Evolutionary conservation across 2,113 vertebrate species (phyloP).

Genomic region (Burhinus bistriatus): DNA sequence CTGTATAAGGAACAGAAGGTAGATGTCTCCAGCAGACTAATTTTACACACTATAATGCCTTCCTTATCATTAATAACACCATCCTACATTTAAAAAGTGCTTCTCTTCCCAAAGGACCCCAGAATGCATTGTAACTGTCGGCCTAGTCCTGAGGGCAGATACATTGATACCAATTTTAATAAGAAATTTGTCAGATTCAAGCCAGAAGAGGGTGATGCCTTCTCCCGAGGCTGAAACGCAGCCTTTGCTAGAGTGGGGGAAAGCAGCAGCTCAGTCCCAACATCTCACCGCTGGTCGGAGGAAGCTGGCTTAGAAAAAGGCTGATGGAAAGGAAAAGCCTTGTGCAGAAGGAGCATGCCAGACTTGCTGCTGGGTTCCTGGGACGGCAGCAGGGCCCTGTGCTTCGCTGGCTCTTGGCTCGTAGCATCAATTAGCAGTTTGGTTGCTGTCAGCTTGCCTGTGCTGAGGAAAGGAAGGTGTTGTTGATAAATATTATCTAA

Average conservation of each 20-base stretch:
- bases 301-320: background rate
- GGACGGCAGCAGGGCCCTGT: background rate
- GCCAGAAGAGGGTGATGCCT: background rate
- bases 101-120: background rate
- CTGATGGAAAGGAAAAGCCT: background rate
- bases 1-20: background rate
- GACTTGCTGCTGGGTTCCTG: background rate
- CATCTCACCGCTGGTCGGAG: accelerated
- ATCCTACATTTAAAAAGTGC: background rate
- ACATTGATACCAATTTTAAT: background rate
- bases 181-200: background rate
- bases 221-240: background rate
- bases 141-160: background rate
- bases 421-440: background rate
- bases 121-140: background rate
- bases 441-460: background rate
- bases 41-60: background rate
- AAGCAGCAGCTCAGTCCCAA: background rate
- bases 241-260: background rate
- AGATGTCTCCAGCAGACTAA: background rate
- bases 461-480: background rate
- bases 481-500: background rate
- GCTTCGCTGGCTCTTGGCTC: accelerated
- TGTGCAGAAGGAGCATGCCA: background rate
- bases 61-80: background rate